These are phyloP conservation scores for Brienomyrus brachyistius DNA, from an alignment of 2,113 vertebrate species.

Conservation along the genomic window DNA sequence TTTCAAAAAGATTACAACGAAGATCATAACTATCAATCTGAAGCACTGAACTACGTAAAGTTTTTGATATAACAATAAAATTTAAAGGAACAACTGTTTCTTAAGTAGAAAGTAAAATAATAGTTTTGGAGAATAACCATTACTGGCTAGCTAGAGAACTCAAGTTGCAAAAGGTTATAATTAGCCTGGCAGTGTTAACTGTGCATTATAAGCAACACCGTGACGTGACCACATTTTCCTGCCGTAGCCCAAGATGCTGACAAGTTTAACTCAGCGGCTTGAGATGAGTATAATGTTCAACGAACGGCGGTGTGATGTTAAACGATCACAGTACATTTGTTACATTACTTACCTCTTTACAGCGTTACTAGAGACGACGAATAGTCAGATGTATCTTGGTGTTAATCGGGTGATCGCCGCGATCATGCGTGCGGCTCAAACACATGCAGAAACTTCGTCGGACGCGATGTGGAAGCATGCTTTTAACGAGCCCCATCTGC, in stretches of 20 bases:
- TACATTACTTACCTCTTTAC: neutral
- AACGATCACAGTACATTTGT: neutral
- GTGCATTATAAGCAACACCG: neutral
- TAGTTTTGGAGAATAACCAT: neutral
- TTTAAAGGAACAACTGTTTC: neutral
- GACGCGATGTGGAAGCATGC: neutral
- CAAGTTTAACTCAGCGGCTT: neutral
- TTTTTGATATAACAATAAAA: neutral
- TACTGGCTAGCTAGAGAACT: neutral
- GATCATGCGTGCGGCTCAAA: neutral
- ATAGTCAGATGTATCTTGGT: neutral
- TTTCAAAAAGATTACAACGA: neutral
- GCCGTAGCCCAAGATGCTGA: neutral
- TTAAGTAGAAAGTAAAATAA: neutral
- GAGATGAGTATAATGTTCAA: neutral
- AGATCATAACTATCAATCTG: neutral
- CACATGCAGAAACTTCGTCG: neutral
- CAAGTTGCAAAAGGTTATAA: neutral
- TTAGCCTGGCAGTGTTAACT: neutral
- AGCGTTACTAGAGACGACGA: neutral
- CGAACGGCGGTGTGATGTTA: neutral
- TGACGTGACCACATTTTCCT: neutral
- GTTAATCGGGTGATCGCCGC: neutral
- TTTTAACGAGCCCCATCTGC: neutral
- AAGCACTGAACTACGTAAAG: neutral